These are phyloP conservation scores for Phataginus tricuspis DNA, from an alignment of 2,797 vertebrate genomes.

Conservation along the genomic window DNA sequence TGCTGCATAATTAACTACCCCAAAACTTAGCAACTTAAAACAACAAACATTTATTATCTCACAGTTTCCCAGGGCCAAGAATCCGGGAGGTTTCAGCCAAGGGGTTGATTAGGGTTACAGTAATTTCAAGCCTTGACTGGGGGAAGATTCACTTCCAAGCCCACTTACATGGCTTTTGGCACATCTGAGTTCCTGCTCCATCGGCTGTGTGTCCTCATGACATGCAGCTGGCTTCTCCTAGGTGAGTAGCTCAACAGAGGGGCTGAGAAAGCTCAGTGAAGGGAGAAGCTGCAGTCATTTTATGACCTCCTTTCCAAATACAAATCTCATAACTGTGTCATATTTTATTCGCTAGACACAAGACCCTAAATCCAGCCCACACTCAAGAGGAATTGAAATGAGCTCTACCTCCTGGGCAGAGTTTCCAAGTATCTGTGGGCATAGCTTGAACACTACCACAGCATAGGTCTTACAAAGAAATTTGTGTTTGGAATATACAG, in stretches of 20 bases:
- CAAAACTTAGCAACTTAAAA: background rate
- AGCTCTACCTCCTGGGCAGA: background rate
- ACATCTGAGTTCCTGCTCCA: background rate
- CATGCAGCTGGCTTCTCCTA: background rate
- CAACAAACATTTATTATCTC: background rate
- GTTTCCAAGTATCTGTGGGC: background rate
- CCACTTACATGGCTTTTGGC: background rate
- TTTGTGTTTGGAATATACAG: background rate
- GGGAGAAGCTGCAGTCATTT: background rate
- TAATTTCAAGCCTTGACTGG: background rate
- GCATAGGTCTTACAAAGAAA: background rate
- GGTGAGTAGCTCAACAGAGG: background rate
- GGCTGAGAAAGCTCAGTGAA: background rate
- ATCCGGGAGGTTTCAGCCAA: background rate
- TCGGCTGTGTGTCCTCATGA: background rate
- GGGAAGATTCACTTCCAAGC: background rate
- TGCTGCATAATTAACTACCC: background rate
- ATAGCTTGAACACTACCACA: background rate
- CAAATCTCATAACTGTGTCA: background rate
- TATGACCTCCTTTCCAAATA: background rate
- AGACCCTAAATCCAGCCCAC: background rate
- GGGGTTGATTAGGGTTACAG: background rate
- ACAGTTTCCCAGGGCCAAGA: background rate
- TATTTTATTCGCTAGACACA: background rate
- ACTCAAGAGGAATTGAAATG: background rate